These are phyloP conservation scores for Lemur catta DNA, from an alignment of 2,797 vertebrate genomes.

Conservation along the genomic window DNA sequence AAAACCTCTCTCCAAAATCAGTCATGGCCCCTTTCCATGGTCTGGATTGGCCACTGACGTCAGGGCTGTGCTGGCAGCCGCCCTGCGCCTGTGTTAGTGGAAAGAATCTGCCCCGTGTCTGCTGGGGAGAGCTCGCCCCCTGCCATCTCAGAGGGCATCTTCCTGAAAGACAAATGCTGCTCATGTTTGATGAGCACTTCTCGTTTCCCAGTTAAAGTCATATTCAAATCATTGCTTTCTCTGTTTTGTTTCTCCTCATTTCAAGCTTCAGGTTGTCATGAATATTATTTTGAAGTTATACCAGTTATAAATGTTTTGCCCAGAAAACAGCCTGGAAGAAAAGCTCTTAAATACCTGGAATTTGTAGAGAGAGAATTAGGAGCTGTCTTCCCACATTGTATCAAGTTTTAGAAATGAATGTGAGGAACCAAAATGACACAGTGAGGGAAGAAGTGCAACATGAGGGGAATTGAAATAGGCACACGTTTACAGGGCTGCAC, in stretches of 20 bases:
- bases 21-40: neutral
- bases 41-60: neutral
- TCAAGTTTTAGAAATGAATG: neutral
- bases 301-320: neutral
- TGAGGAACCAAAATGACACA: neutral
- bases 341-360: neutral
- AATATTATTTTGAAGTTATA: neutral
- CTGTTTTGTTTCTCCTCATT: neutral
- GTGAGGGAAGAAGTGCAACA: neutral
- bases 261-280: neutral
- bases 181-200: neutral
- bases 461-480: neutral
- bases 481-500: neutral
- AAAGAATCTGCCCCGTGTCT: neutral
- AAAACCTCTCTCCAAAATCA: neutral
- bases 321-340: neutral
- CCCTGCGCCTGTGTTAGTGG: fast-evolving
- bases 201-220: neutral
- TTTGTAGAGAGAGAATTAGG: neutral
- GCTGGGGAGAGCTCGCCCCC: fast-evolving
- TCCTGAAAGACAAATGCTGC: neutral
- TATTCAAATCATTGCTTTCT: neutral
- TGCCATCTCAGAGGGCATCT: neutral
- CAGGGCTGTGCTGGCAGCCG: neutral
- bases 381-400: neutral